These are phyloP conservation scores for Ophraella communa DNA, from an alignment of 2,888 invertebrate genomes.

Conservation along the genomic window DNA sequence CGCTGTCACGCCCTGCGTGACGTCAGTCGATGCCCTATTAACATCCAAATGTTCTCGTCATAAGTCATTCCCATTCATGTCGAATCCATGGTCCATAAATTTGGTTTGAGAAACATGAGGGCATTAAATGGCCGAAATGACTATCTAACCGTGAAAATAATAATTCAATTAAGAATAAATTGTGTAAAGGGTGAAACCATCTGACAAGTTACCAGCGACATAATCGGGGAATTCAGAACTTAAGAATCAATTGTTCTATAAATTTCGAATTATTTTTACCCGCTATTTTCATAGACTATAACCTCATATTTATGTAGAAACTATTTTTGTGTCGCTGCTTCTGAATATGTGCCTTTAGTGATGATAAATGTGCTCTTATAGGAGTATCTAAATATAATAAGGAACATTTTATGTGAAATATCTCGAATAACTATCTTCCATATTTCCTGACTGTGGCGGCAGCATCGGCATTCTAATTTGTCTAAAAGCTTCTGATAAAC, in stretches of 20 bases:
- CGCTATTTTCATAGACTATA: no score
- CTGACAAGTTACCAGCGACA: background rate
- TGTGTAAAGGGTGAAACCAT: slow-evolving; percentile 24
- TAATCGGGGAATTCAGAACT: background rate
- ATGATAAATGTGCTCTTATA: background rate
- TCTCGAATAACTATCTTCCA: background rate
- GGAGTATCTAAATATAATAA: background rate
- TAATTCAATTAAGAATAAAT: slow-evolving; percentile 28
- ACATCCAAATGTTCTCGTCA: slow-evolving; percentile 23
- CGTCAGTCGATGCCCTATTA: slow-evolving; percentile 29
- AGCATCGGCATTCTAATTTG: background rate
- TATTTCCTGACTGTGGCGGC: background rate
- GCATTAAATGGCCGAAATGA: slow-evolving; percentile 27
- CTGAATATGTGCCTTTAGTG: background rate
- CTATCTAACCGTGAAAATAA: slow-evolving; percentile 21
- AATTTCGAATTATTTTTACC: no score
- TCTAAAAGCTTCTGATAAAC: background rate
- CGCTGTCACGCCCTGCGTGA: slow-evolving; percentile 18
- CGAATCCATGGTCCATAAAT: slow-evolving; percentile 28
- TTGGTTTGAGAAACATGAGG: slow-evolving; percentile 25
- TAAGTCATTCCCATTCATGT: slow-evolving; percentile 30
- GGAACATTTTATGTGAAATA: background rate
- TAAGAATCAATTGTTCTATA: background rate
- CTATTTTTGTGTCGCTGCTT: background rate
- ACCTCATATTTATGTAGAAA: no score